Evolutionary conservation across 2,113 vertebrate species (phyloP).

Genomic region (Noturus placidus): DNA sequence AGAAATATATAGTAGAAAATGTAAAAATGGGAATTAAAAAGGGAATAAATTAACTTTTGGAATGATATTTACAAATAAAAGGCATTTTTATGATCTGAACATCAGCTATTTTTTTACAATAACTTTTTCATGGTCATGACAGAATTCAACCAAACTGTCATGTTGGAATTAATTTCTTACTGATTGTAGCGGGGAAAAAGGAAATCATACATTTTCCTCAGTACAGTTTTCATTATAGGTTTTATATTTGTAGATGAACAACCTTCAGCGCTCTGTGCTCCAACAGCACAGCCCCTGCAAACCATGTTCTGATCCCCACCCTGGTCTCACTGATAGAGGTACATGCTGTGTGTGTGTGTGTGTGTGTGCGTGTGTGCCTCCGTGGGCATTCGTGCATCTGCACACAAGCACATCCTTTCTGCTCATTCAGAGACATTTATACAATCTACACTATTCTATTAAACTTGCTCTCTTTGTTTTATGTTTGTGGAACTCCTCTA

Average conservation of each 20-base stretch:
- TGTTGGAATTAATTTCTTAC: background rate
- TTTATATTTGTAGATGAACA: conserved; percentile 79
- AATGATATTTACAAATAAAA: background rate
- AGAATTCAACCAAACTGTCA: background rate
- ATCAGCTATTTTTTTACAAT: background rate
- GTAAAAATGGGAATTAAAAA: background rate
- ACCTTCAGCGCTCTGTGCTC: conserved; percentile 91
- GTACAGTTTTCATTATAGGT: background rate
- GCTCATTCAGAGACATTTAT: conserved; percentile 3
- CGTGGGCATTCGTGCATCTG: no score
- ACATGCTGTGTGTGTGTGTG: background rate
- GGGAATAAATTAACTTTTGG: background rate
- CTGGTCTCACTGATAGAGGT: conserved; percentile 94
- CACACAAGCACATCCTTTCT: background rate
- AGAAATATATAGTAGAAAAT: background rate
- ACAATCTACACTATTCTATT: background rate
- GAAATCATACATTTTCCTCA: background rate
- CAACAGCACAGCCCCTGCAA: conserved; percentile 96
- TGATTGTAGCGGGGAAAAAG: background rate
- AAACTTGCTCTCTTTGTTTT: conserved; percentile 37
- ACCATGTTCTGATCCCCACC: conserved; percentile 90
- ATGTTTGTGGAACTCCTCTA: conserved; percentile 47
- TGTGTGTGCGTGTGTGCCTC: background rate
- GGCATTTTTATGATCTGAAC: background rate
- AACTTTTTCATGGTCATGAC: background rate